These are phyloP conservation scores for Synanceia verrucosa DNA, from an alignment of 2,797 vertebrate genomes.

Conservation along the genomic window DNA sequence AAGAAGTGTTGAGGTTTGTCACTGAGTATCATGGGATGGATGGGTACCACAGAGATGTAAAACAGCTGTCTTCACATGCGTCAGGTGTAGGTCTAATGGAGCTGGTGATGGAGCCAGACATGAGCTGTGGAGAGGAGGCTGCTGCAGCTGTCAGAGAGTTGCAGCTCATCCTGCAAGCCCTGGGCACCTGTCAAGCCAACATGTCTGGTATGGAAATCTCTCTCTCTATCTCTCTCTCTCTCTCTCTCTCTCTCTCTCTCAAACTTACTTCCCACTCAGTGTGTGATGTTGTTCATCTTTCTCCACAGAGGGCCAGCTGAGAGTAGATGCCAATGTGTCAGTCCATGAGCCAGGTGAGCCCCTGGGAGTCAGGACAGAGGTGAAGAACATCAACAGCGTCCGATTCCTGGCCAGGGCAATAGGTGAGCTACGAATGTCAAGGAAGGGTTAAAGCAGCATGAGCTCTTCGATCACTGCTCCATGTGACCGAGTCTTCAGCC, in stretches of 20 bases:
- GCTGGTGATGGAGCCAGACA: constrained; percentile 97
- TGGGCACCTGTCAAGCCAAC: constrained; percentile 95
- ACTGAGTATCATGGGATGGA: background rate
- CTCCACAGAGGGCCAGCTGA: constrained; percentile 92
- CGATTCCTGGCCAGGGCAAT: constrained; percentile 88
- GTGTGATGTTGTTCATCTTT: background rate
- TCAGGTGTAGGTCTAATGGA: constrained; percentile 97
- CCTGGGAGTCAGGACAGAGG: constrained; percentile 92
- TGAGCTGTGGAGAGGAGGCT: constrained; percentile 96
- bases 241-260: background rate
- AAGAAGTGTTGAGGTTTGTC: background rate
- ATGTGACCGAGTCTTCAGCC: constrained; percentile 4
- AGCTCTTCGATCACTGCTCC: constrained; percentile 3
- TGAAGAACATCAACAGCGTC: constrained; percentile 98
- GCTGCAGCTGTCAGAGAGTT: constrained; percentile 94
- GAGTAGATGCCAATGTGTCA: constrained; percentile 97
- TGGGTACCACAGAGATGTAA: constrained; percentile 23
- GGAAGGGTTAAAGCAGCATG: background rate
- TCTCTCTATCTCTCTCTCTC: constrained; percentile 4
- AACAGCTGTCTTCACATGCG: constrained; percentile 41
- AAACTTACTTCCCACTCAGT: constrained; percentile 2
- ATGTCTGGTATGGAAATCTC: constrained; percentile 90
- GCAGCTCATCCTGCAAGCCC: constrained; percentile 94
- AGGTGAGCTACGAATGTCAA: constrained; percentile 40
- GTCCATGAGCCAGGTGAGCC: constrained; percentile 91